A percentile compares a stretch with the other conserved stretches of the same genome.
These are phyloP conservation scores for Aphidoletes aphidimyza DNA, from an alignment of 2,888 invertebrate species.

Conservation along the genomic window DNA sequence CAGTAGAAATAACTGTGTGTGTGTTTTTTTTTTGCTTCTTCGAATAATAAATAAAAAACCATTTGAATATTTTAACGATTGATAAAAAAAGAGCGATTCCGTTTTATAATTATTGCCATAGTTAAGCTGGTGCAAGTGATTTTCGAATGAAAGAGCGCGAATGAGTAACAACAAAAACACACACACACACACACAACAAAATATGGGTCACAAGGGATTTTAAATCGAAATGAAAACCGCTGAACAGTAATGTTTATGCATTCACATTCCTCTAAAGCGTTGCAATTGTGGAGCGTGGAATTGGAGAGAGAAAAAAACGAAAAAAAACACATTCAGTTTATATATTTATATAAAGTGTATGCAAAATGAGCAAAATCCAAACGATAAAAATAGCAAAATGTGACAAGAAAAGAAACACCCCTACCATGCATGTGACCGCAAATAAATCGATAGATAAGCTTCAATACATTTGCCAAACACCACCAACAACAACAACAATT, in stretches of 20 bases:
- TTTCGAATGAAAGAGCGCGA: too few relatives aligned
- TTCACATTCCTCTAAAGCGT: background rate
- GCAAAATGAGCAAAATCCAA: slow-evolving; percentile 1
- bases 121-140: background rate
- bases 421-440: slow-evolving; percentile 33
- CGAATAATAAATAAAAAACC: background rate
- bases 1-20: background rate
- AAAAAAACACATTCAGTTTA: too few relatives aligned
- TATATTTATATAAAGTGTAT: too few relatives aligned
- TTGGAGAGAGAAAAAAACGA: background rate
- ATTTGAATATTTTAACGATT: background rate
- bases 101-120: slow-evolving; percentile 4
- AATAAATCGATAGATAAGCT: slow-evolving; percentile 41
- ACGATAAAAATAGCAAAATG: slow-evolving; percentile 27
- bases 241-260: background rate
- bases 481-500: background rate
- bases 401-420: slow-evolving; percentile 15
- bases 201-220: slow-evolving; percentile 18
- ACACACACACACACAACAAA: too few relatives aligned
- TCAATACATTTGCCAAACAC: background rate
- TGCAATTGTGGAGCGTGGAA: background rate
- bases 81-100: slow-evolving; percentile 12
- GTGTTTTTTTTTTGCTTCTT: background rate
- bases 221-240: background rate
- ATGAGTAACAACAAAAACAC: too few relatives aligned